Conservation (phyloP, 2,797 vertebrate species). For the Sebastes kiyomatsui region DNA sequence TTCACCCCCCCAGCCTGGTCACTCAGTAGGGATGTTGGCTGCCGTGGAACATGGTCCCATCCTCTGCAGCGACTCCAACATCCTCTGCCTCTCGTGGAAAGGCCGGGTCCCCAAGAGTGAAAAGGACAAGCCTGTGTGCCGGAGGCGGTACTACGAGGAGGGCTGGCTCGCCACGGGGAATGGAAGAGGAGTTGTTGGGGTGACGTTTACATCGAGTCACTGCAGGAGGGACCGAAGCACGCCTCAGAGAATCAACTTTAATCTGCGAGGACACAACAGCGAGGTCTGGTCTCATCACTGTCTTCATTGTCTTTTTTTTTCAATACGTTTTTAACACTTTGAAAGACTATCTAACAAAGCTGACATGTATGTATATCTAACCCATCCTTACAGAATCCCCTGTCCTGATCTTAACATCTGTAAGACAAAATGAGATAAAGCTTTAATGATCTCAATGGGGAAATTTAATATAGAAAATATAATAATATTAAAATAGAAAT, state of each 20-base stretch:
- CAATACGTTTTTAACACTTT: neutral
- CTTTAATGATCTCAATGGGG: neutral
- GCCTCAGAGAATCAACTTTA: constrained; percentile 95
- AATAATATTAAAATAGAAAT: neutral
- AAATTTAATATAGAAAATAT: no score
- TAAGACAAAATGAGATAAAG: neutral
- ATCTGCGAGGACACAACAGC: constrained; percentile 94
- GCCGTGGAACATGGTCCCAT: constrained; percentile 97
- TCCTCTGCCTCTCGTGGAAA: constrained; percentile 99
- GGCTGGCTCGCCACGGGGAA: constrained; percentile 98
- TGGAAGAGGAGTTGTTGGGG: constrained; percentile 95
- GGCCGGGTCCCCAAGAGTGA: constrained; percentile 98
- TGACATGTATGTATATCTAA: neutral
- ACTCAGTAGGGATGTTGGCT: constrained; percentile 88
- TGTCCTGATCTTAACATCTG: no score
- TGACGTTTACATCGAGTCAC: constrained; percentile 99
- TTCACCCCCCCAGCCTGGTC: constrained; percentile 74
- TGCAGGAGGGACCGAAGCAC: constrained; percentile 94
- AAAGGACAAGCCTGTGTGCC: constrained; percentile 97
- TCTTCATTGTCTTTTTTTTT: neutral
- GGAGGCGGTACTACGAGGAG: constrained; percentile 96
- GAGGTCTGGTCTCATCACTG: constrained; percentile 82
- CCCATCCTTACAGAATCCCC: neutral
- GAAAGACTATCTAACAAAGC: neutral
- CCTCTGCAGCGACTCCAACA: constrained; percentile 99